Evolutionary conservation across 1,140 invertebrate genomes (phyloP), one percentile per base, ranked within the genome.

Genomic region (Magallana ariakensis): DNA sequence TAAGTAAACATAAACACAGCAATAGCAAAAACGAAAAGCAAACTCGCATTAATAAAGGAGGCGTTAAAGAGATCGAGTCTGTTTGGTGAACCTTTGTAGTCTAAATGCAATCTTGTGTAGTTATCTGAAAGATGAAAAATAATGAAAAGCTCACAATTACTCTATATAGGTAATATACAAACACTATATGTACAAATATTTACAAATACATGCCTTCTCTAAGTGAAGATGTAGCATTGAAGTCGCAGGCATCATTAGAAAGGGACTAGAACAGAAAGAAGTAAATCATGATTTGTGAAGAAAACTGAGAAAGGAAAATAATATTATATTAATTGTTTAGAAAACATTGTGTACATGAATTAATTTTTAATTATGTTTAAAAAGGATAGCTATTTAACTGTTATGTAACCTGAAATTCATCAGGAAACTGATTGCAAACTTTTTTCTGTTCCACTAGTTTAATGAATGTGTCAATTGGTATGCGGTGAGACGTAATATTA

Each of bases 391-490:
- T n/a, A 60, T 60, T 15, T 60, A 7, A 16, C 15, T 1, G 15
- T 13, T n/a, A 10, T 60, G 5, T 16, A 26, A 75, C 66, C 66
- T 75, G 66, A 75, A 75, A 75, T 75, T 75, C 66, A 13, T 75
- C 66, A 26, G 33, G 1, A 19, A 75, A 75, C 33, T 19, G 22
- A 22, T 75, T 26, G 22, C 33, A 75, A 13, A 4, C 26, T 75
- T 75, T 75, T 13, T 75, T 75, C 22, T 19, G 22, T 26, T 19
- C 66, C 2, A 75, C 66, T 2, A 33, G 22, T 11, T 75, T 8
- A 26, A 75, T 75, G 11, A 75, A 75, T 2, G 66, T 13, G 22
- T 75, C 66, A 13, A 75, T 26, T 9, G 19, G 7, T 11, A 26
- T 11, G 13, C 66, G 66, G 22, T 26, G 33, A 11, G 66, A 75